Conservation (phyloP, 1,140 invertebrate genomes). For the Cotesia vestalis region DNA sequence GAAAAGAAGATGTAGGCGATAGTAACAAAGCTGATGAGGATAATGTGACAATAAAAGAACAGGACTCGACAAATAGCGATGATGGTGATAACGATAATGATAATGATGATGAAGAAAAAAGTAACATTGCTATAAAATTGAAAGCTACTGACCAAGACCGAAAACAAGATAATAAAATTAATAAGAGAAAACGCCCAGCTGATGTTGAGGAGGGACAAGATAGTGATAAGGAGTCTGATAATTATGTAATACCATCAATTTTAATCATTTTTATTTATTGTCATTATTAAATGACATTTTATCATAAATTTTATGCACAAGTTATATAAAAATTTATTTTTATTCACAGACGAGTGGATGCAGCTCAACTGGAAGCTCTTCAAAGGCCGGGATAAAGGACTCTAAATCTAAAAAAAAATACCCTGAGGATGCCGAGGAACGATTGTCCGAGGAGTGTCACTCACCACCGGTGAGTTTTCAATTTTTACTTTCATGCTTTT, state of each 20-base stretch:
- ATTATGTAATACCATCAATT: conserved; percentile 45
- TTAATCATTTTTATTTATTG: not conserved
- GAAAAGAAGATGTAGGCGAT: conserved; percentile 1
- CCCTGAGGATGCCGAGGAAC: conserved; percentile 45
- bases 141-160: not conserved
- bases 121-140: conserved; percentile 27
- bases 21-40: conserved; percentile 1
- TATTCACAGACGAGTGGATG: conserved; percentile 54
- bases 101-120: conserved; percentile 18
- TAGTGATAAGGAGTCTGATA: conserved; percentile 36
- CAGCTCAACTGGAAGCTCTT: conserved; percentile 45
- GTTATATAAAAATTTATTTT: not conserved
- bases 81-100: not conserved
- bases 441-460: conserved; percentile 37
- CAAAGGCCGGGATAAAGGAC: conserved; percentile 53
- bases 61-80: conserved; percentile 8
- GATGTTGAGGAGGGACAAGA: conserved; percentile 24
- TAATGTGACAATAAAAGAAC: conserved; percentile 17
- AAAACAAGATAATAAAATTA: too few relatives aligned
- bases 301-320: not conserved
- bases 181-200: conserved; percentile 33
- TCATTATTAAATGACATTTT: too few relatives aligned
- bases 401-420: conserved; percentile 48
- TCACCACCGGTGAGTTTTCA: not conserved
- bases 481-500: too few relatives aligned